Base-by-base conservation (phyloP, 2,113 vertebrate genomes). In the Xenopus borealis region DNA sequence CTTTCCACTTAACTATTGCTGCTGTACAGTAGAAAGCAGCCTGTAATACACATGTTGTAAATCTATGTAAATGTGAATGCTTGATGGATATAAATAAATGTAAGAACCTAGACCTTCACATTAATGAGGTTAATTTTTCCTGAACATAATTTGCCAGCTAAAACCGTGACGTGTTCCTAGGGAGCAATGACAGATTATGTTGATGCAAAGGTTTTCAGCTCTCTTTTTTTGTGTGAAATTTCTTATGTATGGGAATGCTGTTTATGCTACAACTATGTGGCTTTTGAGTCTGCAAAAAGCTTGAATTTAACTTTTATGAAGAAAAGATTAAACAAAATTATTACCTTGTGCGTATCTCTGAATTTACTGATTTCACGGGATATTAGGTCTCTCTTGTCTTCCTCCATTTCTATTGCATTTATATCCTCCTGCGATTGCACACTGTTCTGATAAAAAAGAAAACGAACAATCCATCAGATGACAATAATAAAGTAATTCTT, bases 331-430 rank as follows among this genome's bases (percentile, higher is more conserved):
- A 90, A 91, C 86, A 92, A 40, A 40, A 40, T 40, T 40, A 93
- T 94, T 95, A 99, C 98, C 98, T 98, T 99, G 91, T 99, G 98
- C 80, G 98, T 99, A 87, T 99, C 98, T 83, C 98, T 95, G 89
- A 99, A 99, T 95, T 99, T 99, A 95, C 96, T 99, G 92, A 99
- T 99, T 93, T 99, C 97, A 91, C 96, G 93, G 81, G 98, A 99
- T 93, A 99, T 99, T 90, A 99, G 92, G 92, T 99, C 98, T 91
- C 97, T 94, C 93, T 99, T 99, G 88, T 99, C 98, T 85, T 99
- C 98, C 88, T 99, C 98, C 93, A 99, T 97, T 88, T 99, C 98
- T 86, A 99, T 99, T 81, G 95, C 94, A 89, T 96, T 99, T 88
- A 99, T 95, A 88, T 99, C 98, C 83, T 99, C 96, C 95, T 99